Conservation (phyloP, 2,888 invertebrate genomes). For the Eugnorisma glareosa region DNA sequence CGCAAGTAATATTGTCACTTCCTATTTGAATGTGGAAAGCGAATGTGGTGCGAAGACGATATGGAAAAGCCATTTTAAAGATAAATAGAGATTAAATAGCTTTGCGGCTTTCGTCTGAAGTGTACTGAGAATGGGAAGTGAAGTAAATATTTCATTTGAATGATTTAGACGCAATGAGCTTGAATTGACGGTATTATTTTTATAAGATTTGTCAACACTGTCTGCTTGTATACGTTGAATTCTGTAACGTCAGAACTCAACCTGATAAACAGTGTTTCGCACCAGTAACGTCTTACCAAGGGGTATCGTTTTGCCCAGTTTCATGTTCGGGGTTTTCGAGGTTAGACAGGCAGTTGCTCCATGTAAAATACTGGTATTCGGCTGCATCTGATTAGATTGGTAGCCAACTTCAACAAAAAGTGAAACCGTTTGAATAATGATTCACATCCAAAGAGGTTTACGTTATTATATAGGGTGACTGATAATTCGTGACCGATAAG, state of each 20-base stretch:
- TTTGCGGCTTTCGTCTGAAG: conserved; percentile 41
- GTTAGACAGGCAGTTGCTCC: not conserved
- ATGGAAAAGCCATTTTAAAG: conserved; percentile 53
- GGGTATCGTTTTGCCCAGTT: not conserved
- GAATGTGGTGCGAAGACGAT: conserved; percentile 49
- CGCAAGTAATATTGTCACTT: conserved; percentile 63
- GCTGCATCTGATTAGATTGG: not conserved
- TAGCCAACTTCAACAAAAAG: not conserved
- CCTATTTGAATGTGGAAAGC: conserved; percentile 59
- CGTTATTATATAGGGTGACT: not conserved
- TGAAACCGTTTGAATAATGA: not conserved
- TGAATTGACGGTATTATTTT: not conserved
- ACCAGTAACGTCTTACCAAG: not conserved
- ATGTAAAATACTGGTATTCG: not conserved
- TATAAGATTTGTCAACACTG: not conserved
- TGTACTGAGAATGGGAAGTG: conserved; percentile 5
- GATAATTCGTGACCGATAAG: too few relatives aligned
- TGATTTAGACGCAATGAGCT: not conserved
- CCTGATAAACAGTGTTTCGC: not conserved
- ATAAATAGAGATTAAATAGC: conserved; percentile 59
- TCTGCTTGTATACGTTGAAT: too few relatives aligned
- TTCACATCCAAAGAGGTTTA: not conserved
- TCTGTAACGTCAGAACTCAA: not conserved
- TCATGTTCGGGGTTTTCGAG: not conserved
- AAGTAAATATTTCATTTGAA: conserved; percentile 21